Conservation (phyloP, 2,888 invertebrate genomes). For the Arge pagana region DNA sequence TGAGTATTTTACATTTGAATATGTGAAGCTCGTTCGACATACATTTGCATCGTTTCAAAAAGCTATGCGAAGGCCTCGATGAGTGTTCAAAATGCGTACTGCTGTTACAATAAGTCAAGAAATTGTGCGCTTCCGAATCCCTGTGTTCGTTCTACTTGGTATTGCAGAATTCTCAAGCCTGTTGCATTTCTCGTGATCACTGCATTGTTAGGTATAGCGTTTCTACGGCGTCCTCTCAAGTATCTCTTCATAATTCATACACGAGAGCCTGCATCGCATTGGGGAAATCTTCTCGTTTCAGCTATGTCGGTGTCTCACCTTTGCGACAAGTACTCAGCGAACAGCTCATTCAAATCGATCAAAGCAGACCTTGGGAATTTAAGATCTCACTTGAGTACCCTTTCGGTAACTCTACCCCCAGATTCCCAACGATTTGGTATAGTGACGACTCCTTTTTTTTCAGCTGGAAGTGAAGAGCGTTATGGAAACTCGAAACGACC, state of each 20-base stretch:
- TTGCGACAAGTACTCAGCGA: constrained; percentile 49
- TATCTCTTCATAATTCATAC: neutral
- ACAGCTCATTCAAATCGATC: constrained; percentile 42
- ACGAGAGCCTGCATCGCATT: neutral
- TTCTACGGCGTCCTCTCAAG: neutral
- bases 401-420: constrained; percentile 42
- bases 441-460: neutral
- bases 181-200: constrained; percentile 47
- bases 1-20: neutral
- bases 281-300: constrained; percentile 30
- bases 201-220: constrained; percentile 45
- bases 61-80: constrained; percentile 33
- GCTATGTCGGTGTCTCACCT: constrained; percentile 51
- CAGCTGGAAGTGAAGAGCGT: constrained; percentile 47
- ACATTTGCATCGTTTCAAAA: neutral
- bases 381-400: constrained; percentile 42
- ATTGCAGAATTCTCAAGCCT: constrained; percentile 43
- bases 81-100: constrained; percentile 42
- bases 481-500: constrained; percentile 44
- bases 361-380: constrained; percentile 46
- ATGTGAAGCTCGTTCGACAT: neutral
- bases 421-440: neutral
- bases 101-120: constrained; percentile 42
- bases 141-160: constrained; percentile 37
- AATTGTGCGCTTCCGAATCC: constrained; percentile 37